A percentile compares a stretch with the other conserved stretches of the same genome.
phyloP scores from a whole-genome alignment of 1,140 invertebrate genomes.

The Bombus affinis region DNA sequence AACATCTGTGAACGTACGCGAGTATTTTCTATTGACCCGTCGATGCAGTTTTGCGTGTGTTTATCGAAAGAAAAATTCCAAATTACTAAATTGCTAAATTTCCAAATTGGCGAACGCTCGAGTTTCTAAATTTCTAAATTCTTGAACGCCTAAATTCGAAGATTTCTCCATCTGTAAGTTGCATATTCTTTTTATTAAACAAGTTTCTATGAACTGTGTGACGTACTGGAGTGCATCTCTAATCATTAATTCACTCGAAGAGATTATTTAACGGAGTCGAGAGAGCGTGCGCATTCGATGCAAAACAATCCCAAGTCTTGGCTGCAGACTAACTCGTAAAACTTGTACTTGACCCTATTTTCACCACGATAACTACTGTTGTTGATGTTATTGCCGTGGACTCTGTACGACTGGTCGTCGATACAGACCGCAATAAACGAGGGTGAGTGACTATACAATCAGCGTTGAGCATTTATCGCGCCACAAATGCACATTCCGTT shows the following conservation, averaged over 20 bases:
- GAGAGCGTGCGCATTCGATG: not conserved
- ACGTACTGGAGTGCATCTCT: not conserved
- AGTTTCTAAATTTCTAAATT: not conserved
- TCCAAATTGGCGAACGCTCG: not conserved
- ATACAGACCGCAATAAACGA: slow-evolving; percentile 45
- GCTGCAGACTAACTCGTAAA: slow-evolving; percentile 28
- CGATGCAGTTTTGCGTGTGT: no score
- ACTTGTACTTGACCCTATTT: slow-evolving; percentile 55
- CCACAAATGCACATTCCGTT: slow-evolving; percentile 31
- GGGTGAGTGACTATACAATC: slow-evolving; percentile 42
- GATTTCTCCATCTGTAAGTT: not conserved
- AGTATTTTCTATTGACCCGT: no score
- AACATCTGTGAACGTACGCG: no score
- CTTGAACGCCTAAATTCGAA: not conserved
- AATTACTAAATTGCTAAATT: not conserved
- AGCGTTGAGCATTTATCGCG: slow-evolving; percentile 25
- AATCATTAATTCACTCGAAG: slow-evolving; percentile 1
- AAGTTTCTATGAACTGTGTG: not conserved
- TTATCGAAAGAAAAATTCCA: no score
- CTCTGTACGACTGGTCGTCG: slow-evolving; percentile 23
- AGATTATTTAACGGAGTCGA: not conserved
- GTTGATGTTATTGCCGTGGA: slow-evolving; percentile 49
- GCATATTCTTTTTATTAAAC: not conserved
- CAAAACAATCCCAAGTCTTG: not conserved
- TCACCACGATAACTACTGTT: slow-evolving; percentile 38